Percentiles rank a stretch among this genome's conserved stretches.
phyloP scores from a whole-genome alignment of 2,113 vertebrate species.

The Esox niger region DNA sequence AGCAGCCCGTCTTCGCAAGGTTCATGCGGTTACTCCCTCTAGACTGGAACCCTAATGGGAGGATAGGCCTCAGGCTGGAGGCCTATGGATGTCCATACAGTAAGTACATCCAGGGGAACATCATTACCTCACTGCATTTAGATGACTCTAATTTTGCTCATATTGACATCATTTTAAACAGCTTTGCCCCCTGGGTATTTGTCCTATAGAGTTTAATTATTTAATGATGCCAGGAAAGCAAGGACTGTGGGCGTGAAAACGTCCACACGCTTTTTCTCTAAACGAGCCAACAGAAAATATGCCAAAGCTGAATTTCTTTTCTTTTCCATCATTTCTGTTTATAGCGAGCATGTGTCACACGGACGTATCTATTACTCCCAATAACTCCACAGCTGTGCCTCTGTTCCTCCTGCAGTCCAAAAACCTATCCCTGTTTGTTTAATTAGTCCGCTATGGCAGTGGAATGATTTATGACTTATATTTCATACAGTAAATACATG shows the following conservation, averaged over 20 bases:
- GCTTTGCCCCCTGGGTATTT: no score
- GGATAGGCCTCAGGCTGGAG: constrained; percentile 83
- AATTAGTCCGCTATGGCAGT: constrained; percentile 14
- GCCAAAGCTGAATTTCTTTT: neutral
- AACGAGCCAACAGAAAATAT: neutral
- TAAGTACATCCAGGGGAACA: constrained; percentile 60
- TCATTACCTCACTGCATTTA: no score
- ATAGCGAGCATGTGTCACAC: no score
- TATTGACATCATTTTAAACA: no score
- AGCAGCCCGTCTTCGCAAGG: constrained; percentile 79
- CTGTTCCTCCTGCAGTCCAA: constrained; percentile 14
- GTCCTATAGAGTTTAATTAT: neutral
- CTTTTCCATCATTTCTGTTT: neutral
- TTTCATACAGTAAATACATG: constrained; percentile 26
- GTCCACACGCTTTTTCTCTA: neutral
- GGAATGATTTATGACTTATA: constrained; percentile 25
- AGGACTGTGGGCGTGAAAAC: neutral
- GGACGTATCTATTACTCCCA: neutral
- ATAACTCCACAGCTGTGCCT: neutral
- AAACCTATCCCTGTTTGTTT: constrained; percentile 4
- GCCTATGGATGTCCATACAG: constrained; percentile 82
- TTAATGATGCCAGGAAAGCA: neutral
- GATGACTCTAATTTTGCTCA: no score
- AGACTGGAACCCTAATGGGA: constrained; percentile 81
- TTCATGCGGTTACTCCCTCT: constrained; percentile 81